Percentiles rank a stretch among this genome's conserved stretches.
These are phyloP conservation scores for Subacronicta megacephala DNA, from an alignment of 2,888 invertebrate genomes.

Conservation along the genomic window DNA sequence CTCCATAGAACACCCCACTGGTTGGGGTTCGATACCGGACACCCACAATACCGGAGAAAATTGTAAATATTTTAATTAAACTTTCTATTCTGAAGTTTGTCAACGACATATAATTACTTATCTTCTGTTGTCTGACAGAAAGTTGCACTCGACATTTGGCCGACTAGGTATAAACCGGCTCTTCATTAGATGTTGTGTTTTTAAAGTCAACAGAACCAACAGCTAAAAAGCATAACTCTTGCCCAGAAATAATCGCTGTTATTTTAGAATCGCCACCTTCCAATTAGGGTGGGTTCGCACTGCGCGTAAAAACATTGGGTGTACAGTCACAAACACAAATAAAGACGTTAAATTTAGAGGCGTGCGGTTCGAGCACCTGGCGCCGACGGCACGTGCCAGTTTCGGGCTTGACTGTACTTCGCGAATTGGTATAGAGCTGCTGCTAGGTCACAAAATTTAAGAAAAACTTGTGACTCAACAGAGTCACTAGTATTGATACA, in stretches of 20 bases:
- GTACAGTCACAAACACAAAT: constrained; percentile 86
- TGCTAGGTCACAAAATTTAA: constrained; percentile 23
- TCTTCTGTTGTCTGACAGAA: no score
- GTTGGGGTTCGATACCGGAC: no score
- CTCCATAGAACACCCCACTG: no score
- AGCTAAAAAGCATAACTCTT: constrained; percentile 29
- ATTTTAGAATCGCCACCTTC: constrained; percentile 77
- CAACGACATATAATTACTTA: no score
- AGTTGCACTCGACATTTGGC: no score
- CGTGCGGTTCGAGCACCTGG: constrained; percentile 87
- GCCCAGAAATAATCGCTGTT: constrained; percentile 69
- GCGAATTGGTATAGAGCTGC: constrained; percentile 67
- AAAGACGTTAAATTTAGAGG: constrained; percentile 88
- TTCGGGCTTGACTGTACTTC: constrained; percentile 78
- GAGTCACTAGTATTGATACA: no score
- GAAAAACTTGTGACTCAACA: no score
- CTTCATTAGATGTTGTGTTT: no score
- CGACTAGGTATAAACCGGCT: no score
- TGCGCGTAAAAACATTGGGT: constrained; percentile 57
- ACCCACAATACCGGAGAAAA: no score
- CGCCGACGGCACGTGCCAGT: constrained; percentile 74
- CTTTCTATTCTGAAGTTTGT: no score
- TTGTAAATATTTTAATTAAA: no score
- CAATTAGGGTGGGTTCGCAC: constrained; percentile 72
- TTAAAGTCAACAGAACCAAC: constrained; percentile 4